These are phyloP conservation scores for Leucoptera coffeella DNA, from an alignment of 2,888 invertebrate genomes.

Conservation along the genomic window DNA sequence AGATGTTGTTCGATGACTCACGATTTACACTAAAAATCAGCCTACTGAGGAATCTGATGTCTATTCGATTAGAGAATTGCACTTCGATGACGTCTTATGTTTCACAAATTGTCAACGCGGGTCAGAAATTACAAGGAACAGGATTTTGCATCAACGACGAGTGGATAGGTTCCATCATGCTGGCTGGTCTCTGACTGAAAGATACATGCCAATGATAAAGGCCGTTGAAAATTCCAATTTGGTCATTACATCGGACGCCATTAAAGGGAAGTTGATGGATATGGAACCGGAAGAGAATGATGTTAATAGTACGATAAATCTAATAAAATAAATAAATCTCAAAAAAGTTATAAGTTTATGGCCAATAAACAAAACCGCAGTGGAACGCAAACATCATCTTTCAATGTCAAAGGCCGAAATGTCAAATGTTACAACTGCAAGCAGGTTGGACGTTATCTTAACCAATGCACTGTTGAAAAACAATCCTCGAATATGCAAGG, in stretches of 20 bases:
- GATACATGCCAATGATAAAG: conserved; percentile 2
- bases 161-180: conserved; percentile 2
- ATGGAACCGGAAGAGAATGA: conserved; percentile 1
- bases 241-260: conserved; percentile 1
- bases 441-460: conserved; percentile 5
- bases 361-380: conserved; percentile 1
- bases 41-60: conserved; percentile 1
- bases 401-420: conserved; percentile 2
- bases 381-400: conserved; percentile 1
- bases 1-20: conserved; percentile 1
- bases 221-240: conserved; percentile 1
- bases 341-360: conserved; percentile 1
- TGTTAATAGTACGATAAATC: no score
- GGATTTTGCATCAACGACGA: conserved; percentile 2
- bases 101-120: conserved; percentile 2
- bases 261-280: conserved; percentile 2
- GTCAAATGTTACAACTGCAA: conserved; percentile 7
- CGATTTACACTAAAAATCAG: conserved; percentile 2
- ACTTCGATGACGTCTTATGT: conserved; percentile 3
- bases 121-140: conserved; percentile 2
- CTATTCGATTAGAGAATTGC: conserved; percentile 2
- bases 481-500: no score
- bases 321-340: not conserved
- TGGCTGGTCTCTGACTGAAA: conserved; percentile 2
- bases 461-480: no score